Base-by-base conservation (phyloP, 2,113 vertebrate species). In the Cephalopterus ornatus region DNA sequence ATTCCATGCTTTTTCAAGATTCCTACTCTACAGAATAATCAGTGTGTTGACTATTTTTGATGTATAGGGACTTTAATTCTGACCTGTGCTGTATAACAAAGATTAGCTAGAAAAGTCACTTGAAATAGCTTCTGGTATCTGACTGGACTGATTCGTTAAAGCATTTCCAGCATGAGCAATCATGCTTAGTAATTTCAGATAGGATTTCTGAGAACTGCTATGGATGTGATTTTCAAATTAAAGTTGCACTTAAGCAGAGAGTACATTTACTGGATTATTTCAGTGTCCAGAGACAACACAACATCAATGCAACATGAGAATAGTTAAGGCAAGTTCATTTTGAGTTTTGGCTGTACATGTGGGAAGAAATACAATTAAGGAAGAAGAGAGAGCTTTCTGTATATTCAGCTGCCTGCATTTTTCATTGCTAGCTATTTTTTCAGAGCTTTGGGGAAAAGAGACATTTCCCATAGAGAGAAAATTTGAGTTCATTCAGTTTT, bases 211-310 rank as follows among this genome's bases (percentile, higher is more conserved):
- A 67, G 88, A 96, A 93, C 41, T 37, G 55, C 61, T 83, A 26
- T n/a, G 23, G 75, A 96, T 71, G 68, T 61, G 72, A 93, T 93
- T 95, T 94, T 95, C 63, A 80, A 96, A 90, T 92, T 77, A 76
- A 93, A 90, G 83, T 75, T 88, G 53, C 76, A 84, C 61, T 89
- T 95, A 77, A 67, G 59, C 72, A 91, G 78, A 71, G 44, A 90
- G 20, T 23, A 86, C 78, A 70, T 76, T 85, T 79, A 73, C 78
- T 59, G 67, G 50, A 95, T 96, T 88, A 92, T 93, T 94, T 90
- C 68, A 77, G 16, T 37, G 59, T 88, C 61, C 68, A 80, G 44
- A 93, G 78, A 92, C 59, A 96, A 84, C 27, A 37, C 8, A 82
- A 70, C 42, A 44, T 46, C 59, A 79, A 33, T 26, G 6, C 50